Evolutionary conservation across 2,113 vertebrate genomes (phyloP), one percentile per base, ranked within the genome.

Genomic region (Ondatra zibethicus): DNA sequence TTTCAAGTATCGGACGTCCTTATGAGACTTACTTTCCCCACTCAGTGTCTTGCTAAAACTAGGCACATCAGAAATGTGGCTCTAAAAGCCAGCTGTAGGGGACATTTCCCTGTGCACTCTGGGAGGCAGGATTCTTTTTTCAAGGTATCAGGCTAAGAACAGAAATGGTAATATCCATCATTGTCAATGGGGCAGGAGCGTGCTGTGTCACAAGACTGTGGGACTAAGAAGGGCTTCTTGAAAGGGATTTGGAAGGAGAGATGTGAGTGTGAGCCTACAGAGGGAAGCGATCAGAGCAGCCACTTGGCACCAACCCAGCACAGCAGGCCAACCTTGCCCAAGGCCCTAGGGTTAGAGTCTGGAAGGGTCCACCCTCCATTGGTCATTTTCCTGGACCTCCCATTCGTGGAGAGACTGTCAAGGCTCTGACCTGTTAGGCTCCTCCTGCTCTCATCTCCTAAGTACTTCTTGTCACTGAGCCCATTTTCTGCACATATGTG

Each of bases 81-180:
- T 14, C 5, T 11, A 21, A 9, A 55, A n/a, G 5, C 65, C 4
- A 81, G 12, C 23, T n/a, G 42, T 4, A 68, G 14, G 14, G 58
- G 39, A 42, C 13, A 0, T 70, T 55, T 25, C 27, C 3, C 4
- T 50, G 0, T 2, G 1, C 0, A 4, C 21, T 36, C 16, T n/a
- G 21, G 7, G 2, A 42, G 7, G 9, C 3, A n/a, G 23, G 73
- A 3, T 42, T 19, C 19, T 42, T 29, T 45, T 14, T 63, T 52
- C 19, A 66, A 17, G 14, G 42, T 29, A 33, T 33, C 42, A 23
- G 42, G 42, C 63, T 23, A 47, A 36, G 17, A 87, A 4, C 31
- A 36, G 27, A 66, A 87, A 87, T 2, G 42, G 45, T 19, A 68
- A 17, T 66, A 3, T 36, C 25, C 17, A 68, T 87, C 63, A 87